These are phyloP conservation scores for Porites lobata DNA, from an alignment of 92 coral and sea anemone species.

Conservation along the genomic window DNA sequence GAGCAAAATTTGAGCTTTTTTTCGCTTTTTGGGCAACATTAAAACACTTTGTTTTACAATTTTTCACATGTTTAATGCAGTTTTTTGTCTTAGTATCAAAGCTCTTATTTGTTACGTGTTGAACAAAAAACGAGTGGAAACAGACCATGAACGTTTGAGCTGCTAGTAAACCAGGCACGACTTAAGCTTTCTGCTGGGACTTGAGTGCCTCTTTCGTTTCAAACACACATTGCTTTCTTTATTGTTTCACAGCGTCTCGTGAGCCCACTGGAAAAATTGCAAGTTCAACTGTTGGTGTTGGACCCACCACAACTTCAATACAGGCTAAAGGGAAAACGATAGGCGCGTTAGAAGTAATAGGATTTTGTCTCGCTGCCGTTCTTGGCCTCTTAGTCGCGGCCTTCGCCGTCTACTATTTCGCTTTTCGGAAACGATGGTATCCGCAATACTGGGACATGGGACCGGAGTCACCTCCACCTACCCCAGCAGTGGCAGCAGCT, in stretches of 20 bases:
- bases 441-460: background rate
- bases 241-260: background rate
- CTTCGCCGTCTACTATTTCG: conserved; percentile 14
- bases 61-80: too few relatives aligned
- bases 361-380: background rate
- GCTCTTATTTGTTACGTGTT: too few relatives aligned
- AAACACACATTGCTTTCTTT: background rate
- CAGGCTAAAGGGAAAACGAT: background rate
- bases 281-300: background rate
- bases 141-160: too few relatives aligned
- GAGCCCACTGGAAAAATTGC: background rate
- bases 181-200: background rate
- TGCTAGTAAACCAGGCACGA: too few relatives aligned
- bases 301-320: background rate
- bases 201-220: too few relatives aligned
- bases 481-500: background rate
- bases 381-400: background rate
- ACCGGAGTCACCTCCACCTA: background rate
- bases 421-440: background rate
- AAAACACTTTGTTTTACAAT: too few relatives aligned
- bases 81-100: too few relatives aligned
- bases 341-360: conserved; percentile 25
- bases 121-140: too few relatives aligned
- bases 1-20: too few relatives aligned
- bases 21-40: too few relatives aligned